phyloP scores from a whole-genome alignment of 2,888 invertebrate genomes.

The Microplitis deprimator region DNA sequence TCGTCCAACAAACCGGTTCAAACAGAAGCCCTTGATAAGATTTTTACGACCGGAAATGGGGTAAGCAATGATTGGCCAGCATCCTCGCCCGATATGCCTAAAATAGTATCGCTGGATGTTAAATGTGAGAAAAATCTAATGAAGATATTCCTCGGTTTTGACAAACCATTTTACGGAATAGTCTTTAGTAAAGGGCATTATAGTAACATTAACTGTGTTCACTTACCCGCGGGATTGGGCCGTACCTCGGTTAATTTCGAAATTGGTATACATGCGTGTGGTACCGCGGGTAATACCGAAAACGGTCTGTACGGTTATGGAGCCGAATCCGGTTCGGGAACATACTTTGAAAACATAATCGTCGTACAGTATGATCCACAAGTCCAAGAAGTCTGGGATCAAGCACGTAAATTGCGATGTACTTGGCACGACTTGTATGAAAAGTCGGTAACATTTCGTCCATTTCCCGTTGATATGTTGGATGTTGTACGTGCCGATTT shows the following conservation, averaged over 20 bases:
- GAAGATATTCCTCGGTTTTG: constrained; percentile 95
- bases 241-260: constrained; percentile 91
- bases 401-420: constrained; percentile 91
- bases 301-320: constrained; percentile 91
- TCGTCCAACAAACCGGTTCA: constrained; percentile 70
- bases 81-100: constrained; percentile 88
- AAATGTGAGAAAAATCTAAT: constrained; percentile 95
- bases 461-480: constrained; percentile 95
- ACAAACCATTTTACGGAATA: constrained; percentile 95
- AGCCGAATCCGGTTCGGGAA: constrained; percentile 90
- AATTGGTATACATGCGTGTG: constrained; percentile 92
- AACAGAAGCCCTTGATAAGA: constrained; percentile 76
- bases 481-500: constrained; percentile 96
- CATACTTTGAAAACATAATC: constrained; percentile 94
- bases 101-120: constrained; percentile 91
- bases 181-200: constrained; percentile 96
- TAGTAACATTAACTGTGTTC: constrained; percentile 92
- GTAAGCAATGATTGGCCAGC: constrained; percentile 83
- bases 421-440: constrained; percentile 97
- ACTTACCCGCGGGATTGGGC: constrained; percentile 90
- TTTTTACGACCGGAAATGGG: constrained; percentile 69
- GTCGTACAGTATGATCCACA: constrained; percentile 92
- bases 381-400: constrained; percentile 96
- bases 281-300: constrained; percentile 92
- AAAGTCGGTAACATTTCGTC: constrained; percentile 93